Base-by-base conservation (phyloP, 2,888 invertebrate species). In the Ectobius pallidus region DNA sequence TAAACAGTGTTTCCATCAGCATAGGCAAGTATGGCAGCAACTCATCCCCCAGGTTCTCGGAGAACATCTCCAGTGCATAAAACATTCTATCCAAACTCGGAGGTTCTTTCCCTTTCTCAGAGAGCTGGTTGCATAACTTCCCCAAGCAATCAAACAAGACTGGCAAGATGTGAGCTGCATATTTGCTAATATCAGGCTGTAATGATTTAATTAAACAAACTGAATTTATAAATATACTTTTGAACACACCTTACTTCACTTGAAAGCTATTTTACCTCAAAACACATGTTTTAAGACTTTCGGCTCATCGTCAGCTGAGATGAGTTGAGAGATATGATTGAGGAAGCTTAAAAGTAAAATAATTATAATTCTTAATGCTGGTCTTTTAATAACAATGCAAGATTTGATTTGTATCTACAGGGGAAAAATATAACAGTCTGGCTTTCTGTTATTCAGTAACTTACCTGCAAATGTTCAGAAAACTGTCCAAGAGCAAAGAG, bases 401-500 rank as follows among this genome's bases (percentile, higher is more conserved):
- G n/a, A n/a, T n/a, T n/a, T n/a, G n/a, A n/a, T n/a, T n/a, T n/a
- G n/a, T n/a, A n/a, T n/a, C n/a, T n/a, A n/a, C n/a, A n/a, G n/a
- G n/a, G n/a, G n/a, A n/a, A n/a, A n/a, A n/a, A n/a, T n/a, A n/a
- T n/a, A n/a, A n/a, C n/a, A n/a, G n/a, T n/a, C n/a, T n/a, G n/a
- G n/a, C n/a, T n/a, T n/a, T n/a, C 34, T 7, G 34, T 34, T 34
- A 34, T 34, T 34, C 6, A 6, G 34, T 34, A 22, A 34, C 63
- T 74, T 78, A 87, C 87, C 83, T 91, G 93, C 63, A 94, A 83
- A 83, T 90, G 89, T 81, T 94, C 93, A 0, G 93, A 90, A 82
- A 93, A 93, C 81, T 93, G 93, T 0, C 93, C 93, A 3, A 94
- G 84, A 0, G 93, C 91, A 83, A 92, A 93, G 62, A 94, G 87